These are phyloP conservation scores for Anthophora plumipes DNA, from an alignment of 2,888 invertebrate species.

Conservation along the genomic window DNA sequence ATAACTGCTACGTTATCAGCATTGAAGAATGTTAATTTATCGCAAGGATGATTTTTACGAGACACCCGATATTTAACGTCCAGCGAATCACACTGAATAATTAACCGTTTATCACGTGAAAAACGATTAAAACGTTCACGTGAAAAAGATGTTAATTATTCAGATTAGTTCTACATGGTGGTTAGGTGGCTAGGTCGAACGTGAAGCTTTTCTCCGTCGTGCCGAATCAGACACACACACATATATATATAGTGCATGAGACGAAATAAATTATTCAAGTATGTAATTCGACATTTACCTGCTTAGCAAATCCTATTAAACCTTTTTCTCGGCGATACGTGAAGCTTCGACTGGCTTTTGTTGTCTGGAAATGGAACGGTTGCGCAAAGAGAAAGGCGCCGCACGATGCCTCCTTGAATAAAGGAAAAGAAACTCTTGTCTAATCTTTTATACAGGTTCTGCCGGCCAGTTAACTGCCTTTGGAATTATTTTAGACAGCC, in stretches of 20 bases:
- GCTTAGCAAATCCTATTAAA: slow-evolving; percentile 59
- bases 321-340: slow-evolving; percentile 60
- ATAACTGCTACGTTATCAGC: neutral
- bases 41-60: neutral
- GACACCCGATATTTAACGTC: neutral
- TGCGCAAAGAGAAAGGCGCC: slow-evolving; percentile 67
- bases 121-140: slow-evolving; percentile 11
- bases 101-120: slow-evolving; percentile 7
- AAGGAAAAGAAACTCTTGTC: slow-evolving; percentile 64
- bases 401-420: slow-evolving; percentile 66
- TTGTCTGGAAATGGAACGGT: slow-evolving; percentile 67
- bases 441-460: slow-evolving; percentile 61
- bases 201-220: slow-evolving; percentile 41
- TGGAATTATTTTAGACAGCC: slow-evolving; percentile 42
- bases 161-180: too few species aligned
- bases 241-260: slow-evolving; percentile 38
- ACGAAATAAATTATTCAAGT: slow-evolving; percentile 58
- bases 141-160: slow-evolving; percentile 49
- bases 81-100: neutral
- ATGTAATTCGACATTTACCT: slow-evolving; percentile 50
- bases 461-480: slow-evolving; percentile 48
- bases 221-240: slow-evolving; percentile 1
- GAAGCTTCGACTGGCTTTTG: slow-evolving; percentile 65
- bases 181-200: slow-evolving; percentile 45
- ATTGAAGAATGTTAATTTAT: neutral